Evolutionary conservation across 1,140 invertebrate genomes (phyloP), one percentile per base, ranked within the genome.

Genomic region (Diabrotica undecimpunctata): DNA sequence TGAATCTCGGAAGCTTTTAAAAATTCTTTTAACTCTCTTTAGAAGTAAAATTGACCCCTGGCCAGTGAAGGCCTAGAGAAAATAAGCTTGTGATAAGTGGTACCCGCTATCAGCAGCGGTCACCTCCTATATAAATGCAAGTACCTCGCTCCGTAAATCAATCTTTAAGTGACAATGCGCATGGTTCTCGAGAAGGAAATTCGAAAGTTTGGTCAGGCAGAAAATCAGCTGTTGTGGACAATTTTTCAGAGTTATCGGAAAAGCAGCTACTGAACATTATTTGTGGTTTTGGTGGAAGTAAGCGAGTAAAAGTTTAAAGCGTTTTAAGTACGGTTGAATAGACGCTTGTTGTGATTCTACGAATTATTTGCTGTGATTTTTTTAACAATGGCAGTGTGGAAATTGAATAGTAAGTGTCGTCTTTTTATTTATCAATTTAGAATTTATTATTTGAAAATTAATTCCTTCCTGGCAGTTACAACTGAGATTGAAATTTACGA

Each of bases 101-200:
- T 25, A 25, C 25, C 25, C 25, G 25, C 25, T 25, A 25, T 25
- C 25, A 25, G 25, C 25, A 25, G n/a, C 9, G 46, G 9, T 9
- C 46, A 50, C 46, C n/a, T 12, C 9, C 46, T 50, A 50, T 50
- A 50, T 50, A 50, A 50, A 5, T 50, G 46, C n/a, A 9, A 9
- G 46, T 12, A 50, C 9, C 9, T 9, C 46, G 9, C 9, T 9
- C n/a, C 46, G 9, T 12, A 12, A 50, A 12, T 50, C 54, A 55
- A 55, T 55, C 12, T 13, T 50, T 1, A 50, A 55, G 54, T 57
- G 35, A 57, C 25, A 57, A 57, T 57, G 37, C 55, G 37, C 36
- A 57, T 57, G 55, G 36, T 57, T 37, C 37, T 57, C 9, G 55
- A 57, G 37, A 57, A 57, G 36, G 36, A 57, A n/a, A 37, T 41